Conservation (phyloP, 2,888 invertebrate species). For the Mesoligia furuncula region DNA sequence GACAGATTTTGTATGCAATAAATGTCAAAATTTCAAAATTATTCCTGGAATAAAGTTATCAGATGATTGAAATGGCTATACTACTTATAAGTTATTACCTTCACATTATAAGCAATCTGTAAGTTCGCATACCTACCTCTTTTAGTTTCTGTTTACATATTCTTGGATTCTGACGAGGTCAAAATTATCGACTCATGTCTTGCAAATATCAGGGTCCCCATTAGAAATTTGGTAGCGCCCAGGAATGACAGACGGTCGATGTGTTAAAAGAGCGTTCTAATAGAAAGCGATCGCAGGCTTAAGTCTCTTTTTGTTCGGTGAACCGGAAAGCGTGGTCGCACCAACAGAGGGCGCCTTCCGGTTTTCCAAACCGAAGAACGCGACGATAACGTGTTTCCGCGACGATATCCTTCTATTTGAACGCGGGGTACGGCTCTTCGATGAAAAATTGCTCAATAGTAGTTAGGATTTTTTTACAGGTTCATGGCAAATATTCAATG, state of each 20-base stretch:
- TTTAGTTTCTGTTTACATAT: too few species aligned
- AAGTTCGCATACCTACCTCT: too few species aligned
- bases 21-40: too few species aligned
- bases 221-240: not conserved
- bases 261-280: not conserved
- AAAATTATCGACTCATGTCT: not conserved
- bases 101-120: not conserved
- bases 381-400: not conserved
- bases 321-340: not conserved
- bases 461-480: not conserved
- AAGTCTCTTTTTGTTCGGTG: not conserved
- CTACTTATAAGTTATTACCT: not conserved
- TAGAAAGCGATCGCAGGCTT: too few species aligned
- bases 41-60: too few species aligned
- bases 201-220: not conserved
- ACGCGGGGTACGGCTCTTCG: not conserved
- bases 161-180: not conserved
- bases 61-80: not conserved
- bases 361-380: not conserved
- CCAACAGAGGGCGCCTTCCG: not conserved
- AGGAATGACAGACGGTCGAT: not conserved
- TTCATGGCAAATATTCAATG: not conserved
- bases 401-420: not conserved
- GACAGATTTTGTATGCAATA: too few species aligned
- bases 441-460: not conserved